Evolutionary conservation across 2,797 vertebrate species (phyloP).

Genomic region (Lacerta agilis): DNA sequence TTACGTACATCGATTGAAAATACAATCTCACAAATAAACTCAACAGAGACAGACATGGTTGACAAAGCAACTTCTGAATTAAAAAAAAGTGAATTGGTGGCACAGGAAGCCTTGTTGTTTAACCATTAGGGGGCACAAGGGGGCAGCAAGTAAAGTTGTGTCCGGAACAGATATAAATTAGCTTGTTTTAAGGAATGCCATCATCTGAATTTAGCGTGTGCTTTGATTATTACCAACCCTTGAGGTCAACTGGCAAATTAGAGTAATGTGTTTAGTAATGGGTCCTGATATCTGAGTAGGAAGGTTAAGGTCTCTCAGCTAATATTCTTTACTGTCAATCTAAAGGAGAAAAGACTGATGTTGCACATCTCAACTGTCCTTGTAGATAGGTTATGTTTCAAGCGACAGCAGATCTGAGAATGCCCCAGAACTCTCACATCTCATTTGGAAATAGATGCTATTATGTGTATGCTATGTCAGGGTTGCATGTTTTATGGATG

Average conservation of each 20-base stretch:
- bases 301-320: background rate
- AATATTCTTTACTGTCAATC: background rate
- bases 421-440: background rate
- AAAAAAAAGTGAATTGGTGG: background rate
- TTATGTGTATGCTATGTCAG: background rate
- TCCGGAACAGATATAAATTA: background rate
- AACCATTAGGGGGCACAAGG: background rate
- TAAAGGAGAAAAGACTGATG: constrained; percentile 16
- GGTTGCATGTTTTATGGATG: background rate
- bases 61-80: no score
- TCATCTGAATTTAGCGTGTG: background rate
- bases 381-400: constrained; percentile 25
- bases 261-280: constrained; percentile 4
- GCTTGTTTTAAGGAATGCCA: background rate
- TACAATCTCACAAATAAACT: background rate
- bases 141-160: constrained; percentile 7
- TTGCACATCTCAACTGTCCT: constrained; percentile 28
- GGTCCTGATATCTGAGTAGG: constrained; percentile 1
- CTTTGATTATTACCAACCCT: constrained; percentile 17
- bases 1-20: background rate
- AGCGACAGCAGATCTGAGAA: background rate
- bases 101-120: background rate
- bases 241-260: background rate
- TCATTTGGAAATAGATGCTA: background rate
- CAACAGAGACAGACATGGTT: no score